Evolutionary conservation across 1,140 invertebrate genomes (phyloP), one percentile per base, ranked within the genome.

Genomic region (Brachionus asplanchnoidis): DNA sequence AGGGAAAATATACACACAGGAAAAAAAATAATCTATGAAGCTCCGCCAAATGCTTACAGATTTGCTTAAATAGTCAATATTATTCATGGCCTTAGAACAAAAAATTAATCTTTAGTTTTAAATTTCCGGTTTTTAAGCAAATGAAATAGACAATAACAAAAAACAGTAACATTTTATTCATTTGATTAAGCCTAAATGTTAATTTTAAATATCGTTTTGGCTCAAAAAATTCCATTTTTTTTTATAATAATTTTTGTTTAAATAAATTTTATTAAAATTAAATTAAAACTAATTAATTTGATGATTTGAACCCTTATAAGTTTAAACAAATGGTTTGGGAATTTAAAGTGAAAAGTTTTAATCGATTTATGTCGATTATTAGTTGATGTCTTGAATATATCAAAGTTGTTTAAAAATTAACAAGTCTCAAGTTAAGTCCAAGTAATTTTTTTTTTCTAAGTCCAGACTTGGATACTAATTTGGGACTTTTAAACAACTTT

Each of bases 1-100:
- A 68, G 60, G 20, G 82, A 84, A 32, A 68, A 46, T 44, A 68
- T 68, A 26, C 46, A 53, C 4, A 50, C 26, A 12, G 82, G 60
- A 3, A 84, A 84, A 70, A 84, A 84, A 56, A 82, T 82, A 36
- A 68, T 82, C 11, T 65, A 82, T 23, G 79, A 82, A 65, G 53
- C 79, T 44, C 79, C 79, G n/a, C 3, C 65, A 32, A 82, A 82
- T 82, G 79, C 79, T 3, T 77, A 77, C n/a, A 46, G 44, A 77
- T 77, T 77, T 77, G 73, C 73, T 77, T 77, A 26, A 77, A 12
- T 26, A 77, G 53, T 60, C 53, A 60, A 46, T 36, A 53, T 53
- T 53, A n/a, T 50, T 50, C 5, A 50, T 56, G 53, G 17, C n/a
- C 53, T 60, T 20, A 60, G 8, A 60, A 60, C n/a, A 60, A 60